phyloP scores from a whole-genome alignment of 2,888 invertebrate genomes.

The Drosophila vallismaia region DNA sequence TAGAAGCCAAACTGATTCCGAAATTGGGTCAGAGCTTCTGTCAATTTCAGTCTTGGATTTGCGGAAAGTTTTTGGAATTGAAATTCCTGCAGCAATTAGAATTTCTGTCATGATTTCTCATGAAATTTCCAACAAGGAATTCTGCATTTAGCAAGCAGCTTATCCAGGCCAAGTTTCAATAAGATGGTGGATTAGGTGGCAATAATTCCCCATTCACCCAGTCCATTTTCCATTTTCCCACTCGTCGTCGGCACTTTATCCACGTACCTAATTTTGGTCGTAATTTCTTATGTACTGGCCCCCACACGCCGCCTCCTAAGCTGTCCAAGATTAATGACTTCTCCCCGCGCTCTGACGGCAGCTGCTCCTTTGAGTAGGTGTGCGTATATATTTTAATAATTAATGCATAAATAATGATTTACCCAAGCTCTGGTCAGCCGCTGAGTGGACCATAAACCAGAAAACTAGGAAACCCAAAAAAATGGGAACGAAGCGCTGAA shows the following conservation, averaged over 20 bases:
- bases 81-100: conserved; percentile 38
- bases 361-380: not conserved
- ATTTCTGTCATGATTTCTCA: conserved; percentile 32
- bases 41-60: conserved; percentile 33
- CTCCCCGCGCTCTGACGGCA: conserved; percentile 20
- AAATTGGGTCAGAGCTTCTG: conserved; percentile 17
- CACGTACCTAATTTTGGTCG: conserved; percentile 31
- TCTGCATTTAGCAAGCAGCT: conserved; percentile 17
- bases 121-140: conserved; percentile 19
- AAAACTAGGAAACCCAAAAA: not conserved
- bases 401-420: conserved; percentile 65
- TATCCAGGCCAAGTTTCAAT: conserved; percentile 31
- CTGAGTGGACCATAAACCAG: conserved; percentile 17
- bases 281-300: conserved; percentile 40
- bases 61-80: conserved; percentile 24
- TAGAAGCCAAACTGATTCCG: conserved; percentile 10
- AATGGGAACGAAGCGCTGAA: conserved; percentile 1
- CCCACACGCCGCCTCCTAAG: conserved; percentile 23
- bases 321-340: conserved; percentile 59
- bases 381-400: conserved; percentile 53
- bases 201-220: not conserved
- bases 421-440: conserved; percentile 38
- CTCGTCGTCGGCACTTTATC: conserved; percentile 7
- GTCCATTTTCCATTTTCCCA: conserved; percentile 8
- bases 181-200: conserved; percentile 3